Conservation (phyloP, 2,113 vertebrate genomes). For the Podocnemis expansa region DNA sequence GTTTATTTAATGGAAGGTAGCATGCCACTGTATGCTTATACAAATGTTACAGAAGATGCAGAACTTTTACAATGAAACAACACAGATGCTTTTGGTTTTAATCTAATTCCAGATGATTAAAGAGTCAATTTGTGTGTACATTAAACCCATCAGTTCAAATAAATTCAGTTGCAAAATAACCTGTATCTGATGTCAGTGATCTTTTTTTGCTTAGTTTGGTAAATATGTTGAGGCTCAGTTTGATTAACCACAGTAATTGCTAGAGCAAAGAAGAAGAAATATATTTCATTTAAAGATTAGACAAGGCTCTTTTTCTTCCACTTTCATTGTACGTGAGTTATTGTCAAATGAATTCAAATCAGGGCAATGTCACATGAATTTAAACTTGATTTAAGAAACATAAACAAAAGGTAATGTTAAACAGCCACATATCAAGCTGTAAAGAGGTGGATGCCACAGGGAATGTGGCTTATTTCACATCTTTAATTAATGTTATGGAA, state of each 20-base stretch:
- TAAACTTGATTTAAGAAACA: not conserved
- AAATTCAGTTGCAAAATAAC: not conserved
- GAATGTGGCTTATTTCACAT: not conserved
- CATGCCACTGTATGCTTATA: not conserved
- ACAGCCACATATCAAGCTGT: not conserved
- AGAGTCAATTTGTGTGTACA: not conserved
- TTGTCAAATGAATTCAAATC: not conserved
- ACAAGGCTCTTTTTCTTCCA: not conserved
- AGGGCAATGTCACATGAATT: not conserved
- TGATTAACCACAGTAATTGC: not conserved
- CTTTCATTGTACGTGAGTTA: not conserved
- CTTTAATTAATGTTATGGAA: not conserved
- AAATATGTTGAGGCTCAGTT: not conserved
- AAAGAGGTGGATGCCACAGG: not conserved
- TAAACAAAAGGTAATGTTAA: not conserved
- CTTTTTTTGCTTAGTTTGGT: not conserved
- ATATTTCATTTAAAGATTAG: not conserved
- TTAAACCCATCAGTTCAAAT: not conserved
- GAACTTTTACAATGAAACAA: not conserved
- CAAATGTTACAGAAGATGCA: not conserved
- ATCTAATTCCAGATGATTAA: not conserved
- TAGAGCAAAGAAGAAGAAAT: not conserved
- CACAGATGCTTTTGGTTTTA: not conserved
- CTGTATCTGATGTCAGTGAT: not conserved
- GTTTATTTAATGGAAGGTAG: not conserved